Conservation (phyloP, 1,140 invertebrate species). For the Phthorimaea operculella region DNA sequence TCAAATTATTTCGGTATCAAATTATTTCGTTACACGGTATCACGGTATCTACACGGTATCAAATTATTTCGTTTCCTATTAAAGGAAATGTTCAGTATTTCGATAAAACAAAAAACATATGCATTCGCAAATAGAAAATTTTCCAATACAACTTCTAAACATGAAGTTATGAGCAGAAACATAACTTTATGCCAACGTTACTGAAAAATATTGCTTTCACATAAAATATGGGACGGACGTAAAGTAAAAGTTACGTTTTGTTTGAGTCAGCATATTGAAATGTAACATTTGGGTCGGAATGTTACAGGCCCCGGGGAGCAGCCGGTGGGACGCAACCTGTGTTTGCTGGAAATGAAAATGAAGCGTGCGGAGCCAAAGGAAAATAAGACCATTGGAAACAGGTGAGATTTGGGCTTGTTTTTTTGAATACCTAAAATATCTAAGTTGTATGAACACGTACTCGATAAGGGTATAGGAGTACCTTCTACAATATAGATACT, state of each 20-base stretch:
- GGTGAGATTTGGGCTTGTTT: no score
- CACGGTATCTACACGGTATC: no score
- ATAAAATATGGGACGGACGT: slow-evolving; percentile 38
- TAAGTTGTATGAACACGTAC: no score
- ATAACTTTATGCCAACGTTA: slow-evolving; percentile 6
- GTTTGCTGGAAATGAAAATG: slow-evolving; percentile 19
- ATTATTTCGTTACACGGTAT: no score
- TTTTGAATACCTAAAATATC: no score
- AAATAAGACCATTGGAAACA: slow-evolving; percentile 1
- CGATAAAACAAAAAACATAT: neutral
- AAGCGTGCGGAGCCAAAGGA: slow-evolving; percentile 27
- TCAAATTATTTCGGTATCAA: no score
- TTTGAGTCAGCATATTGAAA: slow-evolving; percentile 57
- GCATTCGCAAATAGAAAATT: neutral
- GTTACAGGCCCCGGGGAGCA: slow-evolving; percentile 39
- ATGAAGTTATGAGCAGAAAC: slow-evolving; percentile 18
- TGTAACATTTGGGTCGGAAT: slow-evolving; percentile 52
- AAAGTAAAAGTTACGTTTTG: slow-evolving; percentile 44
- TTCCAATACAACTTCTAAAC: slow-evolving; percentile 11
- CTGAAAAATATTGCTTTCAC: slow-evolving; percentile 34
- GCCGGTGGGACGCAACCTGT: slow-evolving; percentile 17
- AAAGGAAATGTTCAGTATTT: no score
- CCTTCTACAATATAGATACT: no score
- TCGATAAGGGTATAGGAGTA: no score
- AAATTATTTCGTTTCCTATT: no score